Evolutionary conservation across 2,113 vertebrate genomes (phyloP).

Genomic region (Scophthalmus maximus): DNA sequence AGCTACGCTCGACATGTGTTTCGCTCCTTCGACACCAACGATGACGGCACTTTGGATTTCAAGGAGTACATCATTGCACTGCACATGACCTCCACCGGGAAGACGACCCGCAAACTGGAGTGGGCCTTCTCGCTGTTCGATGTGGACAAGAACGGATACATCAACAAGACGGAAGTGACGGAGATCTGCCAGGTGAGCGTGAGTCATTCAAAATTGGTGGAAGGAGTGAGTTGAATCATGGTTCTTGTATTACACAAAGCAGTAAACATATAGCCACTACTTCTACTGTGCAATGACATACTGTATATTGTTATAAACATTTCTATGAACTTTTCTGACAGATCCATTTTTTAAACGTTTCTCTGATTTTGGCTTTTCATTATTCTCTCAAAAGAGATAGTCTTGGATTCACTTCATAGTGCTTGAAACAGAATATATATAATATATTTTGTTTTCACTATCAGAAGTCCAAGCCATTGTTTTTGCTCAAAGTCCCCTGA

Average conservation of each 20-base stretch:
- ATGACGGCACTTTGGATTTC: constrained; percentile 92
- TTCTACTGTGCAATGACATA: too few species aligned
- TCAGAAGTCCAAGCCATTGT: neutral
- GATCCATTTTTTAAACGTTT: too few species aligned
- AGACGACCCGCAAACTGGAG: constrained; percentile 89
- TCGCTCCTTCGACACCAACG: constrained; percentile 94
- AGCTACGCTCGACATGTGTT: constrained; percentile 93
- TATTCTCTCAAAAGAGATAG: neutral
- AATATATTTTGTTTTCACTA: too few species aligned
- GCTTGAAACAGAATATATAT: too few species aligned
- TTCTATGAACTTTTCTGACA: neutral
- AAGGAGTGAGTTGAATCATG: neutral
- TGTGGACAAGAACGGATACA: constrained; percentile 92
- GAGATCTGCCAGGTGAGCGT: constrained; percentile 90
- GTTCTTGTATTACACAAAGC: neutral
- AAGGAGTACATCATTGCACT: constrained; percentile 95
- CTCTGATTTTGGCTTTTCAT: neutral
- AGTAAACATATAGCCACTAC: too few species aligned
- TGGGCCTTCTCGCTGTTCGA: constrained; percentile 97
- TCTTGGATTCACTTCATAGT: too few species aligned
- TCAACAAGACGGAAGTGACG: constrained; percentile 91
- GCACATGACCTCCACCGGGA: constrained; percentile 90
- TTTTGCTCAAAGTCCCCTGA: neutral
- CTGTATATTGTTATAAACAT: neutral
- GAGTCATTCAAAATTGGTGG: neutral